Evolutionary conservation across 2,797 vertebrate species (phyloP).

Genomic region (Gobionotothen gibberifrons): DNA sequence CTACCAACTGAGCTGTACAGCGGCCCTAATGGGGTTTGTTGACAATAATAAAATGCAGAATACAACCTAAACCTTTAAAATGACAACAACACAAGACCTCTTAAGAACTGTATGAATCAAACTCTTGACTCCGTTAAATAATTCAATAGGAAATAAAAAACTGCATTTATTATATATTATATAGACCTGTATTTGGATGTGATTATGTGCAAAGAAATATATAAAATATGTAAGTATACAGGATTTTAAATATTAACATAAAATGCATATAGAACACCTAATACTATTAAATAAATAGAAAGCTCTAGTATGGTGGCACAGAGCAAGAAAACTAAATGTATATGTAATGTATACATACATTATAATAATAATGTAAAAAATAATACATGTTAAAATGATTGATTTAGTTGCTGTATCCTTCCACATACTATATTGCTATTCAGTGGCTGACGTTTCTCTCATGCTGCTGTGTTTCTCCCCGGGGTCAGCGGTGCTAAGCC

Average conservation of each 20-base stretch:
- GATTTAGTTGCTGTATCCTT: not conserved
- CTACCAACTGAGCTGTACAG: no score
- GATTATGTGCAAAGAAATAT: not conserved
- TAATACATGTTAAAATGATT: not conserved
- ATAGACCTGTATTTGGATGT: not conserved
- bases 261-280: not conserved
- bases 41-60: not conserved
- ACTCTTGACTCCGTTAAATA: not conserved
- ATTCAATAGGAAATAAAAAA: not conserved
- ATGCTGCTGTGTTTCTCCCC: constrained; percentile 30
- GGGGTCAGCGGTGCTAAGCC: constrained; percentile 57
- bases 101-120: not conserved
- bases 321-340: not conserved
- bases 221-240: not conserved
- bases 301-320: not conserved
- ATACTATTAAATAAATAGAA: not conserved
- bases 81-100: not conserved
- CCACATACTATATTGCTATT: constrained; percentile 1
- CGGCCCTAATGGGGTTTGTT: not conserved
- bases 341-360: not conserved
- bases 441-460: constrained; percentile 64
- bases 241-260: not conserved
- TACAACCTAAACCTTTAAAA: not conserved
- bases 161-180: not conserved
- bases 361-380: not conserved